These are phyloP conservation scores for Zelostemma sp. DNA, from an alignment of 1,140 invertebrate species.

Conservation along the genomic window DNA sequence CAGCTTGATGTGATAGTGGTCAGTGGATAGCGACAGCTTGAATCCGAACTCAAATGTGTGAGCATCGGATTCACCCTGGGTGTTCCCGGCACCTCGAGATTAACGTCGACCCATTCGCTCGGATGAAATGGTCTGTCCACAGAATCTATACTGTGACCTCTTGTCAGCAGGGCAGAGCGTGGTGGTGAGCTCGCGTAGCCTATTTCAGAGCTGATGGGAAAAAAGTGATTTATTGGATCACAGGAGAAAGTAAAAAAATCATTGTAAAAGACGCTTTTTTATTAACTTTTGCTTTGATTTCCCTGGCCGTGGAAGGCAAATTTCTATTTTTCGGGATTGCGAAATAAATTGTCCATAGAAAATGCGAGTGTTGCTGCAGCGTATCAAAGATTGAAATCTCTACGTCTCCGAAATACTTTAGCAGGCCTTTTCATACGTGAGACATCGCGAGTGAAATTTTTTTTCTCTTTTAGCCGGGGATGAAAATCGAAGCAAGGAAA, in stretches of 20 bases:
- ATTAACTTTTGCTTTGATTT: too few relatives aligned
- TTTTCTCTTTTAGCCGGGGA: too few relatives aligned
- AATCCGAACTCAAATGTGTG: slow-evolving; percentile 63
- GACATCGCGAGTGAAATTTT: too few relatives aligned
- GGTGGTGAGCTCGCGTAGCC: slow-evolving; percentile 66
- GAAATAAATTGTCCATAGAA: too few relatives aligned
- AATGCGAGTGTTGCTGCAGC: too few relatives aligned
- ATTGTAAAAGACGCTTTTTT: not conserved
- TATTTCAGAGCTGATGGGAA: slow-evolving; percentile 63
- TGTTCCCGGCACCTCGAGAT: slow-evolving; percentile 70
- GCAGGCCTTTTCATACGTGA: too few relatives aligned
- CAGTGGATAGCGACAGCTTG: slow-evolving; percentile 37
- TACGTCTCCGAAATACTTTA: too few relatives aligned
- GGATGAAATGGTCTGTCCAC: slow-evolving; percentile 69
- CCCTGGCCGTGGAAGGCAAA: too few relatives aligned
- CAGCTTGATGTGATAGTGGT: not conserved
- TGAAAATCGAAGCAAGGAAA: too few relatives aligned
- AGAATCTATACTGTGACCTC: slow-evolving; percentile 67
- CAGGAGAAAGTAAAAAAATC: not conserved
- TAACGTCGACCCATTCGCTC: slow-evolving; percentile 72
- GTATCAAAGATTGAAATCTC: too few relatives aligned
- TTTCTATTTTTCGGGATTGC: too few relatives aligned
- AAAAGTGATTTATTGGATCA: slow-evolving; percentile 31
- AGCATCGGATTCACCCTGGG: slow-evolving; percentile 58
- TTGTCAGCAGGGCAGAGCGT: slow-evolving; percentile 53